Evolutionary conservation across 2,888 invertebrate genomes (phyloP).

Genomic region (Caenorhabditis becei): DNA sequence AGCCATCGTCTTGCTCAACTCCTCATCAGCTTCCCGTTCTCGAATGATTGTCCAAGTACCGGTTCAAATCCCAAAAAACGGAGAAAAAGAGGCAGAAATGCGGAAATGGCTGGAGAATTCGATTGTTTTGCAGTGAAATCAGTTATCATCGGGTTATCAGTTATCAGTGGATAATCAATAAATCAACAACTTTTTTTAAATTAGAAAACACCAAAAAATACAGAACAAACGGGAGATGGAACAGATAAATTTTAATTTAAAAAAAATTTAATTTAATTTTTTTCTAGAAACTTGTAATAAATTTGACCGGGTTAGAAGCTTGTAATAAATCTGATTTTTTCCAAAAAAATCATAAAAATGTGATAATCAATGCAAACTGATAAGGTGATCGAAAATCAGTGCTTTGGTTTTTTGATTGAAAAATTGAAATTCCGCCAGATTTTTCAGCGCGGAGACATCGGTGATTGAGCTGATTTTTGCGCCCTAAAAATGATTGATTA

Average conservation of each 20-base stretch:
- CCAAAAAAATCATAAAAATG: too few relatives aligned
- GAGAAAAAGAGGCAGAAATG: constrained; percentile 34
- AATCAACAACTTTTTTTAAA: too few relatives aligned
- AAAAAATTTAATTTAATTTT: too few relatives aligned
- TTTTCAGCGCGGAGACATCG: background rate
- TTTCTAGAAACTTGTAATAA: too few relatives aligned
- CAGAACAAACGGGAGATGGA: too few relatives aligned
- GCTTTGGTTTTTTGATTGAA: constrained; percentile 28
- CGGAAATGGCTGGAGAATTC: constrained; percentile 20
- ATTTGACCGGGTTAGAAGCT: too few relatives aligned
- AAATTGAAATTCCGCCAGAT: background rate
- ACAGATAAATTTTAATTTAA: too few relatives aligned
- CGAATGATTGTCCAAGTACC: constrained; percentile 49
- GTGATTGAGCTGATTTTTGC: constrained; percentile 17
- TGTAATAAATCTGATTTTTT: too few relatives aligned
- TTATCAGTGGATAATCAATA: too few relatives aligned
- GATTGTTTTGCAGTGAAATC: constrained; percentile 11
- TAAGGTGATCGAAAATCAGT: constrained; percentile 33
- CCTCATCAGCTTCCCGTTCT: background rate
- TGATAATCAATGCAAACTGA: background rate
- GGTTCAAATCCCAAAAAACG: constrained; percentile 33
- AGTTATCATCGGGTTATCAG: too few relatives aligned
- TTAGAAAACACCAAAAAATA: too few relatives aligned
- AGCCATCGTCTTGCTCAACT: constrained; percentile 47
- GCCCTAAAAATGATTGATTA: constrained; percentile 23